Evolutionary conservation across 2,797 vertebrate genomes (phyloP), one percentile per base, ranked within the genome.

Genomic region (Anniella stebbinsi): DNA sequence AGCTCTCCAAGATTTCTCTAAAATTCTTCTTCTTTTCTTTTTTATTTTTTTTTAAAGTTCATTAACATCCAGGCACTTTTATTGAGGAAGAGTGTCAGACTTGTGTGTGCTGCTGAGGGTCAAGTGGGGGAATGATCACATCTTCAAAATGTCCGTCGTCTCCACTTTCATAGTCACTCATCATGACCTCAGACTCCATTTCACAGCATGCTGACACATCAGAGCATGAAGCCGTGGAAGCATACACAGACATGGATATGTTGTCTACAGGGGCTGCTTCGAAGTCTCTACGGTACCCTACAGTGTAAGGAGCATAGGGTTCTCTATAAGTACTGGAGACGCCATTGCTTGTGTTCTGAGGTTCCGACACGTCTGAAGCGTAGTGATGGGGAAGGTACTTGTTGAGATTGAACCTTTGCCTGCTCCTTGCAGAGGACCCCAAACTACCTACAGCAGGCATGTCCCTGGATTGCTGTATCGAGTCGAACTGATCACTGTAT

Each of bases 121-220:
- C 98, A 78, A 99, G 98, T 0, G 98, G 96, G 48, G 98, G 98
- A 95, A 98, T 97, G 89, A 97, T 95, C 95, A 98, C 97, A 30
- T 98, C 97, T 90, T 98, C 98, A 28, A 99, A 98, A 93, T 98
- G 98, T 88, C 97, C 97, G 0, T 99, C 99, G 0, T 99, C 98
- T 45, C 97, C 98, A 33, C 99, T 99, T 94, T 99, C 99, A 84
- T 98, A 99, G 98, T 99, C 99, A 97, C 99, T 99, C 96, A 99
- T 98, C 98, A 98, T 98, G 92, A 97, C 98, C 97, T 99, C 99
- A 2, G 99, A 99, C 97, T 99, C 99, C 94, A 95, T 95, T 72
- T 98, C 98, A 92, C 98, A 99, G 98, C 98, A 99, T 9, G 98
- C 99, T 0, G 99, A 99, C 98, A 99, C 98, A 90, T 99, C 99